Percentiles rank a stretch among this genome's conserved stretches.
These are phyloP conservation scores for Drosophila insularis DNA, from an alignment of 1,140 invertebrate genomes.

Conservation along the genomic window DNA sequence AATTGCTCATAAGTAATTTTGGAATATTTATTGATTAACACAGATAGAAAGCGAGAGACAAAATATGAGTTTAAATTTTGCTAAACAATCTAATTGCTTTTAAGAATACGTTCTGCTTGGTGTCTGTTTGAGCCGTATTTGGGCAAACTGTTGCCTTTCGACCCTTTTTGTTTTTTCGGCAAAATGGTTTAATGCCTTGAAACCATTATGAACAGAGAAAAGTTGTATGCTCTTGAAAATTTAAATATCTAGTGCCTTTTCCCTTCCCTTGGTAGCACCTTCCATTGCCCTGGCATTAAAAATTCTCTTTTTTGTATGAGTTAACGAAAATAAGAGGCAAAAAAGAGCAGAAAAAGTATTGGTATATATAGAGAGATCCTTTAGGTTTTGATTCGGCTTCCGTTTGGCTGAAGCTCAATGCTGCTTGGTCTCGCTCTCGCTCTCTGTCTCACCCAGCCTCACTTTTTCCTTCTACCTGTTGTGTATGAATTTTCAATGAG, in stretches of 20 bases:
- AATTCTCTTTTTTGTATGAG: slow-evolving; percentile 59
- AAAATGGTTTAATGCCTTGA: background rate
- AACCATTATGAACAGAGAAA: slow-evolving; percentile 12
- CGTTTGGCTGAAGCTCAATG: slow-evolving; percentile 19
- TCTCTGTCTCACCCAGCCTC: background rate
- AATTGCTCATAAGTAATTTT: too few species aligned
- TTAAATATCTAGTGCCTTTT: slow-evolving; percentile 34
- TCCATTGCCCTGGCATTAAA: slow-evolving; percentile 31
- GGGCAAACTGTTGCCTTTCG: slow-evolving; percentile 30
- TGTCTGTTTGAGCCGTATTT: background rate
- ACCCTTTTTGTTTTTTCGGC: background rate
- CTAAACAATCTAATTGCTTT: background rate
- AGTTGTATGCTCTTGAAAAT: slow-evolving; percentile 46
- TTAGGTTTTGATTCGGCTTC: slow-evolving; percentile 33
- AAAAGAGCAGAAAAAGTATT: background rate
- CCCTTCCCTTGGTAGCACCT: background rate
- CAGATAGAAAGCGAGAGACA: too few species aligned
- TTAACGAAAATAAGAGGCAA: background rate
- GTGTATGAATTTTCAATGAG: slow-evolving; percentile 69
- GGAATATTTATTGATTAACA: too few species aligned
- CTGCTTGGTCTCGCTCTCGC: background rate
- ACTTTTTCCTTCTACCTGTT: slow-evolving; percentile 36
- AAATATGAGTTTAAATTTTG: too few species aligned
- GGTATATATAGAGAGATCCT: background rate
- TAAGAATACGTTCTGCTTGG: background rate